Conservation (phyloP, 2,888 invertebrate genomes). For the Parnassius orleans region DNA sequence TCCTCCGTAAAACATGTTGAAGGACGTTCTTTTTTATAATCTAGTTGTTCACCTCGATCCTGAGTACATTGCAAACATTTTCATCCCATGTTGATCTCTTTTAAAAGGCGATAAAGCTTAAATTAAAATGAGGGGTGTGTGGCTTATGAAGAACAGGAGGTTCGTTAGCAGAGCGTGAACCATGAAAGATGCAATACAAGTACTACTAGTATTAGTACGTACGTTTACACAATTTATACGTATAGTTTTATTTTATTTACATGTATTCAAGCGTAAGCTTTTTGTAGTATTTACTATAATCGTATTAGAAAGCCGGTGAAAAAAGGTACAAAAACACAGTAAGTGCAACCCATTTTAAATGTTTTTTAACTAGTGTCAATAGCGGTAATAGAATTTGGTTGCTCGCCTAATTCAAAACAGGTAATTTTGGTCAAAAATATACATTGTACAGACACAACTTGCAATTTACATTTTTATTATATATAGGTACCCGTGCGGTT, state of each 20-base stretch:
- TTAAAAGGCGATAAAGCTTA: constrained; percentile 37
- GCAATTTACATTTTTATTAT: too few species aligned
- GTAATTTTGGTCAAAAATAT: too few species aligned
- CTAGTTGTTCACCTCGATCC: constrained; percentile 68
- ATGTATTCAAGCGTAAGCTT: not conserved
- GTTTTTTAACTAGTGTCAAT: too few species aligned
- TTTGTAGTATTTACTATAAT: not conserved
- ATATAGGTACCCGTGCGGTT: too few species aligned
- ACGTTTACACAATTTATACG: constrained; percentile 26
- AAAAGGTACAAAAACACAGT: too few species aligned
- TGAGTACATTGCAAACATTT: constrained; percentile 25
- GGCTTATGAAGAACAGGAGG: constrained; percentile 60
- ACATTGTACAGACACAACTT: too few species aligned
- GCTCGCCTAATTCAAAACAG: too few species aligned
- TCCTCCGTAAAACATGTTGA: constrained; percentile 62
- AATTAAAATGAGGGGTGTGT: constrained; percentile 37
- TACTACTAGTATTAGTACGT: constrained; percentile 24
- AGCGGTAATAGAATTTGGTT: too few species aligned
- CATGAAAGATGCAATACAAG: constrained; percentile 51
- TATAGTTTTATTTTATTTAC: constrained; percentile 20
- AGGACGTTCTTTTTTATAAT: constrained; percentile 72
- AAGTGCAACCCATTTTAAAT: too few species aligned
- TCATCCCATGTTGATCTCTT: constrained; percentile 26
- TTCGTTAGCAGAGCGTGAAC: constrained; percentile 69
- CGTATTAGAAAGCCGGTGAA: too few species aligned